phyloP scores from a whole-genome alignment of 1,140 invertebrate genomes.

The Drosophila eugracilis region DNA sequence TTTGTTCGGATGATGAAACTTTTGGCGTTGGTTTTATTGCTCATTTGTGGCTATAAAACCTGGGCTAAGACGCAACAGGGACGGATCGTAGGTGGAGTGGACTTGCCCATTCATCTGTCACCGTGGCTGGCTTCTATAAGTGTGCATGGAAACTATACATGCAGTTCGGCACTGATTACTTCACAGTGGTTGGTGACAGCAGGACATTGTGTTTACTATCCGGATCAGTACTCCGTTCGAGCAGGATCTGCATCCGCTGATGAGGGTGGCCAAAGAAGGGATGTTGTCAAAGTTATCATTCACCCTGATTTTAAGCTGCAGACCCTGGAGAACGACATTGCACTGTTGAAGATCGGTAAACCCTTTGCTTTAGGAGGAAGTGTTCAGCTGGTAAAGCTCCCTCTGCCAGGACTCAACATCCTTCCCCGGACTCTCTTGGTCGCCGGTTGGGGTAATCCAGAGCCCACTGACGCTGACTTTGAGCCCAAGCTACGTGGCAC shows the following conservation, averaged over 20 bases:
- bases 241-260: conserved; percentile 33
- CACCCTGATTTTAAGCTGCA: conserved; percentile 27
- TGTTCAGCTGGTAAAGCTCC: conserved; percentile 38
- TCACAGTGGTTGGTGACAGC: conserved; percentile 49
- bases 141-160: conserved; percentile 34
- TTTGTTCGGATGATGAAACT: conserved; percentile 26
- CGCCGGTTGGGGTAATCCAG: conserved; percentile 45
- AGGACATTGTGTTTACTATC: conserved; percentile 45
- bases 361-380: conserved; percentile 19
- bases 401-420: conserved; percentile 11
- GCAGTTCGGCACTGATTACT: conserved; percentile 40
- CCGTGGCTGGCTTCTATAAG: conserved; percentile 36
- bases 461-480: background rate
- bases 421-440: conserved; percentile 30
- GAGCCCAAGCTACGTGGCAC: conserved; percentile 29
- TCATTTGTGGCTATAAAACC: conserved; percentile 15
- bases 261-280: conserved; percentile 19
- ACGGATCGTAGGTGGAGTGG: conserved; percentile 41
- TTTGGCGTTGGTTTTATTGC: conserved; percentile 16
- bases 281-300: conserved; percentile 19
- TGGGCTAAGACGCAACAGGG: conserved; percentile 8
- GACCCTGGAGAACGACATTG: conserved; percentile 38
- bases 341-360: conserved; percentile 21
- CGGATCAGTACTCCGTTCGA: conserved; percentile 30
- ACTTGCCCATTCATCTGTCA: conserved; percentile 31